These are phyloP conservation scores for Ispidina picta DNA, from an alignment of 2,797 vertebrate genomes.

Conservation along the genomic window DNA sequence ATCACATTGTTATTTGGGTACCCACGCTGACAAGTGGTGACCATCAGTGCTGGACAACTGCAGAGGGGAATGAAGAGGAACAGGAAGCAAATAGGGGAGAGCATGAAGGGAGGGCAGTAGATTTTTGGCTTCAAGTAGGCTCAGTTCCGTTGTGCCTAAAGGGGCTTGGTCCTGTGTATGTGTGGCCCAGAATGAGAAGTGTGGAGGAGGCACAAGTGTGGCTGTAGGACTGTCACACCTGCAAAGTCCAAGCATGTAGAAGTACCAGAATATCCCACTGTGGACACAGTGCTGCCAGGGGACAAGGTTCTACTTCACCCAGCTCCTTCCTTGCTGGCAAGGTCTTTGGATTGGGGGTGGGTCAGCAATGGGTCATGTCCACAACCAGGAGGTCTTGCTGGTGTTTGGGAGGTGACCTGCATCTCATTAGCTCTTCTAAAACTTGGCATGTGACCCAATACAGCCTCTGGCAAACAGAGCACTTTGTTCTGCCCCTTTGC, in stretches of 20 bases:
- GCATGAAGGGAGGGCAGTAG: not conserved
- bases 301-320: not conserved
- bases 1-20: rapidly evolving
- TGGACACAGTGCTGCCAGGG: rapidly evolving
- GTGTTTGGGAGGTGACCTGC: not conserved
- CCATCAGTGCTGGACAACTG: not conserved
- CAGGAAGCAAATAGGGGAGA: not conserved
- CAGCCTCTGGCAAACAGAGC: not conserved
- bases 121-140: not conserved
- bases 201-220: not conserved
- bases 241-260: not conserved
- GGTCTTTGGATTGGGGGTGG: not conserved
- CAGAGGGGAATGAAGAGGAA: not conserved
- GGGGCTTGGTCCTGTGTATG: rapidly evolving
- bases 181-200: not conserved
- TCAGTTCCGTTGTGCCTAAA: not conserved
- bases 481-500: slow-evolving; percentile 33
- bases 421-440: not conserved
- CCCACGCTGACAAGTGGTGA: not conserved
- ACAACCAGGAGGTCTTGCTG: not conserved
- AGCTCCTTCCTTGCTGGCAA: not conserved
- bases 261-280: not conserved
- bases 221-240: rapidly evolving
- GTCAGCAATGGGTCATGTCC: not conserved
- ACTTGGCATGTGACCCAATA: not conserved